These are phyloP conservation scores for Phaenicophaeus curvirostris DNA, from an alignment of 2,797 vertebrate species.

Conservation along the genomic window DNA sequence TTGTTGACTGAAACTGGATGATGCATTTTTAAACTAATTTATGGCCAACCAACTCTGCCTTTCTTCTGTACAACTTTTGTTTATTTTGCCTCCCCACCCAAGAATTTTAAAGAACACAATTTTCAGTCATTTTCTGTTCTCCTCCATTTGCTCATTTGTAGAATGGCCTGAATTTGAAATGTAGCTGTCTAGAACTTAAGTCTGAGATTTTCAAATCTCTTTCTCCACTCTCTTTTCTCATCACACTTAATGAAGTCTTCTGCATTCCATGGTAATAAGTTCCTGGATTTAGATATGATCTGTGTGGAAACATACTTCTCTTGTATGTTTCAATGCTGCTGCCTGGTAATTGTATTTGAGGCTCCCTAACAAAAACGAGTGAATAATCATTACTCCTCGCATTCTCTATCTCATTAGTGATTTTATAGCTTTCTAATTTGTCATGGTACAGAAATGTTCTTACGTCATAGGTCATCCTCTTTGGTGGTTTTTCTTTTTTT, in stretches of 20 bases:
- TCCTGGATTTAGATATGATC: background rate
- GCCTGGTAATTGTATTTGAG: background rate
- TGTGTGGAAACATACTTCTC: background rate
- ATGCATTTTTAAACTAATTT: background rate
- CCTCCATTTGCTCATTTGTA: background rate
- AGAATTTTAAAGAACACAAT: background rate
- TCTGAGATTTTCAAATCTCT: background rate
- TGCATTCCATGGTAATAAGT: background rate
- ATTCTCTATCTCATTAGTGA: background rate
- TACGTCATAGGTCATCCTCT: background rate
- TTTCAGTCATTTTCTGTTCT: background rate
- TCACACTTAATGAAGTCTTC: background rate
- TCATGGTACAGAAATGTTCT: background rate
- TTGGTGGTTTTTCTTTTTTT: background rate
- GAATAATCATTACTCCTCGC: background rate
- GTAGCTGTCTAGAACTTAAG: background rate
- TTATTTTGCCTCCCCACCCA: background rate
- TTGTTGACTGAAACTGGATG: background rate
- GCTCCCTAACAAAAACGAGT: background rate
- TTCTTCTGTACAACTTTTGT: background rate
- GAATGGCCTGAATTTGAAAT: background rate
- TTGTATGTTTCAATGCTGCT: background rate
- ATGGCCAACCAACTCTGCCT: background rate
- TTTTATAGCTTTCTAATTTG: background rate
- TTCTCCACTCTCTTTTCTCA: background rate